Evolutionary conservation across 2,797 vertebrate species (phyloP).

Genomic region (Pseudochirops cupreus): DNA sequence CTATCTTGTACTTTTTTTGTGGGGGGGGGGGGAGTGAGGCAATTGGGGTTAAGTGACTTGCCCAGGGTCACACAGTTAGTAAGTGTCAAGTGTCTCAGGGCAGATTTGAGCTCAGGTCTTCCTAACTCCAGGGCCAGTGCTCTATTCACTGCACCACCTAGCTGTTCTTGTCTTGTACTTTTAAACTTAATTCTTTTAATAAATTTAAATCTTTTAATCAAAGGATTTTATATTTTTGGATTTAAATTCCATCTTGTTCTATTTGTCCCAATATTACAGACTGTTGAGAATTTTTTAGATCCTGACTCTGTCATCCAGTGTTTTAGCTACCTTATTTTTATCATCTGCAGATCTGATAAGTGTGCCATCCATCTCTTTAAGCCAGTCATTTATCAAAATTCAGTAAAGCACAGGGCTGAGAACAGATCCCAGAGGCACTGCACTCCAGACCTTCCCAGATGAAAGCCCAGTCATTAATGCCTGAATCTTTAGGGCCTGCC

Average conservation of each 20-base stretch:
- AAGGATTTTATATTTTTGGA: not conserved
- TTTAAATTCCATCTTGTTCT: not conserved
- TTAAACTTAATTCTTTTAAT: not conserved
- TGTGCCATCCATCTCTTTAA: not conserved
- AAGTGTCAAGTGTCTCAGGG: too few species aligned
- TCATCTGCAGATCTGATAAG: not conserved
- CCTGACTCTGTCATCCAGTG: not conserved
- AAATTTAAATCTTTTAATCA: not conserved
- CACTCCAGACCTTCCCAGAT: not conserved
- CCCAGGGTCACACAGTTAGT: too few species aligned
- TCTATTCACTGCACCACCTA: too few species aligned
- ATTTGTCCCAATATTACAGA: not conserved
- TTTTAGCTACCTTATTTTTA: not conserved
- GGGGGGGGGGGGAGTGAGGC: too few species aligned
- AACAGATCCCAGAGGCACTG: not conserved
- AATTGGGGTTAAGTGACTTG: too few species aligned
- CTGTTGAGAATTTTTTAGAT: not conserved
- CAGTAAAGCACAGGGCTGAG: not conserved
- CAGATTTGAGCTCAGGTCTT: too few species aligned
- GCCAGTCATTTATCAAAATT: not conserved
- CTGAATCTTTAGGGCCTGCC: too few species aligned
- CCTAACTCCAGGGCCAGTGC: too few species aligned
- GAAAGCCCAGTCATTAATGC: not conserved
- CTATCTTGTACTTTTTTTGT: not conserved
- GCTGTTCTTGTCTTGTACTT: not conserved